phyloP scores from a whole-genome alignment of 2,888 invertebrate genomes.

The Autographa gamma region DNA sequence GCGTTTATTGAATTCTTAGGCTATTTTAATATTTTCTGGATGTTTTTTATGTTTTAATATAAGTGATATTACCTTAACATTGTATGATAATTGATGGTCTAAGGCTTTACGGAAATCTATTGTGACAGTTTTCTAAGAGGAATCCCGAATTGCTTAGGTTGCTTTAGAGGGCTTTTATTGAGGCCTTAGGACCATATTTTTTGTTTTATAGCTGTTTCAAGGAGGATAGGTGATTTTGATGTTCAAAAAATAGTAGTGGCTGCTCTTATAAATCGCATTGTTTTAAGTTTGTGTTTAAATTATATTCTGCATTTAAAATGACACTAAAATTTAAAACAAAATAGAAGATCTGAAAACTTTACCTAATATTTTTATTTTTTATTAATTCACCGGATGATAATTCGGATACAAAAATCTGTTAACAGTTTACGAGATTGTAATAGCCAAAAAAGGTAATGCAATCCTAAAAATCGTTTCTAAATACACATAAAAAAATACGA shows the following conservation, averaged over 20 bases:
- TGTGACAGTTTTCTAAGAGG: slow-evolving; percentile 38
- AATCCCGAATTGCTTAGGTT: slow-evolving; percentile 30
- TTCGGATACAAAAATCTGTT: background rate
- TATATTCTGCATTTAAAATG: too few species aligned
- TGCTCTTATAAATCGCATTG: background rate
- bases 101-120: slow-evolving; percentile 41
- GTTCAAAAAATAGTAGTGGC: background rate
- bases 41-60: slow-evolving; percentile 13
- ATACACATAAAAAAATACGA: slow-evolving; percentile 29
- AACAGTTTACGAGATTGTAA: background rate
- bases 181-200: background rate
- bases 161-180: background rate
- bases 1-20: slow-evolving; percentile 35
- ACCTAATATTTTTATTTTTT: too few species aligned
- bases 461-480: background rate
- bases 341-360: too few species aligned
- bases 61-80: slow-evolving; percentile 40
- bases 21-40: slow-evolving; percentile 38
- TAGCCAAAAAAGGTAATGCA: background rate
- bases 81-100: slow-evolving; percentile 38
- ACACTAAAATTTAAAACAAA: too few species aligned
- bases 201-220: background rate
- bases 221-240: background rate
- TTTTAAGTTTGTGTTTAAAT: too few species aligned
- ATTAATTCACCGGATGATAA: too few species aligned